Evolutionary conservation across 2,113 vertebrate species (phyloP), one percentile per base, ranked within the genome.

Genomic region (Okapia johnstoni): DNA sequence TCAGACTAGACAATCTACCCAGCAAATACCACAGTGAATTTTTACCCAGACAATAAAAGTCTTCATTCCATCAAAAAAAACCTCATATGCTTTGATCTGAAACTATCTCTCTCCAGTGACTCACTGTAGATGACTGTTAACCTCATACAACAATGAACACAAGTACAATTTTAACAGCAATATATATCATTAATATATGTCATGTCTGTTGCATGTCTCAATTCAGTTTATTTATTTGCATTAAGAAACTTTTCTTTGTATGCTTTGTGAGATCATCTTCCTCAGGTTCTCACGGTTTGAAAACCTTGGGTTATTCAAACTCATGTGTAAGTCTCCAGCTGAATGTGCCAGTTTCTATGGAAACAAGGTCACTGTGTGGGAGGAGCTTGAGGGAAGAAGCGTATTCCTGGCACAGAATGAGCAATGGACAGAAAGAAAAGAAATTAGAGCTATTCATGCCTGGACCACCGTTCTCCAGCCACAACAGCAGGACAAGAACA

Each of bases 321-420:
- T 96, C 83, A 84, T 92, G 87, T 76, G 50, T 90, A 93, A 90
- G 46, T 89, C 92, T 96, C 61, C 30, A 89, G 77, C 61, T 33
- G 63, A 95, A 96, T 94, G 80, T 96, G 61, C 84, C 55, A 57
- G 95, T 98, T 97, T 96, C 97, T 88, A 97, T 96, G 95, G 97
- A 97, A 98, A 97, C 94, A 95, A 61, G 73, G 90, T 97, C 97
- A 97, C 70, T 95, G 88, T 96, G 85, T 96, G 81, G 88, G 61
- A 96, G 90, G 95, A 97, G 90, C 76, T 95, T 97, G 50, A 97
- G 66, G 40, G 66, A 28, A 48, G 76, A 90, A 88, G 76, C 66
- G 5, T 96, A 95, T 96, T 96, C 95, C 92, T 96, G 93, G 93
- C 95, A 93, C 70, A 89, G 89, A 96, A 88, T 1, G 4, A 96